Base-by-base conservation (phyloP, 2,888 invertebrate species). In the Catocala nupta region DNA sequence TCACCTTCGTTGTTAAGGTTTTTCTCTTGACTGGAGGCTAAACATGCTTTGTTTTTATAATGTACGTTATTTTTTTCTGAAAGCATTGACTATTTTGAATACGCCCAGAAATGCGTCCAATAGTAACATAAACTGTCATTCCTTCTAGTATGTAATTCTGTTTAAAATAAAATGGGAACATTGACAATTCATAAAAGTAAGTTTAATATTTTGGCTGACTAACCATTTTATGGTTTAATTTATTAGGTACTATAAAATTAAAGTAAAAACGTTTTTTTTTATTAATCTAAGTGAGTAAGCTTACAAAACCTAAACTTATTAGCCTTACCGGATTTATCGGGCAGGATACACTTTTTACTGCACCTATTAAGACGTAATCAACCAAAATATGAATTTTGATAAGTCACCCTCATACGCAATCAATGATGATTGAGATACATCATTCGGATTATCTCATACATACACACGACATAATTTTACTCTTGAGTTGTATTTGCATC, bases 321-420 rank as follows among this genome's bases (percentile, higher is more conserved):
- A 69, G 49, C 73, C 61, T 65, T 54, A 65, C 43, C 59, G 4
- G n/a, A 34, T 50, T 51, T 61, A 11, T 47, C 6, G 47, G 50
- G 50, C 67, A 70, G 74, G 63, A 73, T 70, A 51, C 50, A 55
- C 52, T 76, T 73, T 73, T 74, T 74, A 59, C 63, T 48, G 52
- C 25, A 58, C 5, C 34, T 25, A 11, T 34, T 34, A 43, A 61
- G 49, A 55, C 49, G 49, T 60, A 53, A 50, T 45, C 51, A 66
- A 70, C 62, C 63, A 70, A 62, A 73, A 55, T 67, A 39, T 9
- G 9, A 61, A 72, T 67, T 76, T 70, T 55, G 67, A 43, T 51
- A 8, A 47, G 56, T 39, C 33, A 58, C 25, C 51, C 9, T 53
- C 43, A 6, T 16, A 36, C 52, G 53, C 65, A 13, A 64, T 59